Evolutionary conservation across 2,797 vertebrate genomes (phyloP).

Genomic region (Discoglossus pictus): DNA sequence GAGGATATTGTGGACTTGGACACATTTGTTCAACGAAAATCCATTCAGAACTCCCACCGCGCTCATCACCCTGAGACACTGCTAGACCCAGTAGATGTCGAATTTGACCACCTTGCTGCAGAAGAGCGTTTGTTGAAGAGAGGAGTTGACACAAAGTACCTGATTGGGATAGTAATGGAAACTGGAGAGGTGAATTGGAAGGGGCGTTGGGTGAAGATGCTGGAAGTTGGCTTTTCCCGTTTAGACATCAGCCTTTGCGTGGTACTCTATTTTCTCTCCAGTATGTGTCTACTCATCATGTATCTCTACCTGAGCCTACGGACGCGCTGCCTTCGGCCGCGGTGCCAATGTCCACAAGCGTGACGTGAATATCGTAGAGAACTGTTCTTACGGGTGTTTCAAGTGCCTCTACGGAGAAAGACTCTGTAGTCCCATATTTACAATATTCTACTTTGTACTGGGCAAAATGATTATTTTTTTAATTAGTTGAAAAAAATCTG

Average conservation of each 20-base stretch:
- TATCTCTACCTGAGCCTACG: constrained; percentile 83
- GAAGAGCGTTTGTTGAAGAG: constrained; percentile 60
- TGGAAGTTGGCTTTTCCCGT: constrained; percentile 82
- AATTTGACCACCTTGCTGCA: constrained; percentile 45
- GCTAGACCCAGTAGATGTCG: constrained; percentile 12
- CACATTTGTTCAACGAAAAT: constrained; percentile 75
- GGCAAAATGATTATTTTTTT: no score
- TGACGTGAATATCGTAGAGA: not conserved
- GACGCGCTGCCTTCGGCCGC: constrained; percentile 57
- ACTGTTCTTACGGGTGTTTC: not conserved
- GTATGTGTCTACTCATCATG: constrained; percentile 83
- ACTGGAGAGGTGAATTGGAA: constrained; percentile 28
- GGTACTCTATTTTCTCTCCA: constrained; percentile 83
- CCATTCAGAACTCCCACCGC: constrained; percentile 53
- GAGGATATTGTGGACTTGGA: constrained; percentile 86
- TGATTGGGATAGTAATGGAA: constrained; percentile 47
- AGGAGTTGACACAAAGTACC: constrained; percentile 61
- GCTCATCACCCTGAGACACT: constrained; percentile 9
- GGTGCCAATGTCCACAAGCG: not conserved
- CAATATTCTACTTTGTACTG: no score
- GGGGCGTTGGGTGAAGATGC: constrained; percentile 74
- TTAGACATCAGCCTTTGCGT: constrained; percentile 88
- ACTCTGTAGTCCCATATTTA: no score
- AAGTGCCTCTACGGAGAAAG: no score
- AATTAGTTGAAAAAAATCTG: no score